Evolutionary conservation across 2,113 vertebrate genomes (phyloP), one percentile per base, ranked within the genome.

Genomic region (Prunella fulvescens): DNA sequence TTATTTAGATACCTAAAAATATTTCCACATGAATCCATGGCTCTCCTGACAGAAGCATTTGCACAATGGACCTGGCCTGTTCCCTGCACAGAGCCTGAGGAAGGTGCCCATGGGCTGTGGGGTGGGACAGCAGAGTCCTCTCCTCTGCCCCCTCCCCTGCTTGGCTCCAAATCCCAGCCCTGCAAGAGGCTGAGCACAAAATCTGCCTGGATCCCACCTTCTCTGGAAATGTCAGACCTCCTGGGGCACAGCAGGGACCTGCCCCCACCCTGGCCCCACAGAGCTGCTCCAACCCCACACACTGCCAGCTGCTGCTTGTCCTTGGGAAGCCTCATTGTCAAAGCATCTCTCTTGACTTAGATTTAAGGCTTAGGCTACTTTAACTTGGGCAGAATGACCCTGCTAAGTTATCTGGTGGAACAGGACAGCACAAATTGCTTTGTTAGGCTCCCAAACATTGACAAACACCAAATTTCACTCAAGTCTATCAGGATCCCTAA

Each of bases 231-330:
- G 7, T 15, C 40, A 70, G 40, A 13, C 2, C 44, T 54, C n/a
- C 70, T 22, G 47, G 26, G 12, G 42, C 82, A 6, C 48, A 3
- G 13, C 8, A 1, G 57, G 31, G 56, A 16, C 5, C 64, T 14
- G 2, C 11, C 35, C 31, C 62, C 45, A 31, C 51, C 1, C 8
- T 2, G 12, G 29, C 14, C 1, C 3, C 1, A 0, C 40, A 35
- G 40, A 77, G 5, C 72, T 9, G 9, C 47, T 3, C 56, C 73
- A 16, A 0, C 7, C 28, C 9, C 13, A 13, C 39, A 11, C 47
- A 6, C 4, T 18, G 6, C 31, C 2, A 10, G 26, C 6, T 15
- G 35, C 35, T 60, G 1, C 7, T 54, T 37, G 57, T 51, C 66
- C 78, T 60, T 15, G 40, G 11, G 26, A 14, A 78, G 11, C 10